A percentile compares a stretch with the other conserved stretches of the same genome.
Evolutionary conservation across 2,888 invertebrate genomes (phyloP).

Genomic region (Callimorpha dominula): DNA sequence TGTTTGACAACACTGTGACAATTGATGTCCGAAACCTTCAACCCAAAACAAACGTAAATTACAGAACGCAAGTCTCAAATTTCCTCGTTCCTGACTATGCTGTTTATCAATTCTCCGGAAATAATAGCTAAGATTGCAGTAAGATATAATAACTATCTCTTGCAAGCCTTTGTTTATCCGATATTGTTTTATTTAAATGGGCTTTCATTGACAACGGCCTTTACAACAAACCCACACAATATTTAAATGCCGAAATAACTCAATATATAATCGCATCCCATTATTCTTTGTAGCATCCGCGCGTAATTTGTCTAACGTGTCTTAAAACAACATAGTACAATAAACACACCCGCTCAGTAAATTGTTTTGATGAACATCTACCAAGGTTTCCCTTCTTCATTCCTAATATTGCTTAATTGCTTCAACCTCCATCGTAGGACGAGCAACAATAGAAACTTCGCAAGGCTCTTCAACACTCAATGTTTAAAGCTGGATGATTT

Average conservation of each 20-base stretch:
- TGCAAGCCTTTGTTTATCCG: conserved; percentile 53
- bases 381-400: conserved; percentile 72
- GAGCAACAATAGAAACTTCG: conserved; percentile 71
- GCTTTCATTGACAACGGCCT: conserved; percentile 32
- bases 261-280: conserved; percentile 19
- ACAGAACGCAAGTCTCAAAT: not conserved
- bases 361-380: conserved; percentile 49
- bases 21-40: not conserved
- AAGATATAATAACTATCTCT: not conserved
- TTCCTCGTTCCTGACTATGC: not conserved
- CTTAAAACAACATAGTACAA: conserved; percentile 42
- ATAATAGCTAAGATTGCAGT: not conserved
- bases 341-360: conserved; percentile 36
- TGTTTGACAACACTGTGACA: not conserved
- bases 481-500: conserved; percentile 66
- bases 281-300: conserved; percentile 32
- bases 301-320: conserved; percentile 43
- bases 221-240: conserved; percentile 28
- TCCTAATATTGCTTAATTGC: conserved; percentile 78
- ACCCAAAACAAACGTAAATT: not conserved
- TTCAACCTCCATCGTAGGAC: conserved; percentile 70
- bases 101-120: not conserved
- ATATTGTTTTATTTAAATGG: conserved; percentile 40
- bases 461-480: conserved; percentile 64
- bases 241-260: conserved; percentile 14